A percentile compares a stretch with the other conserved stretches of the same genome.
These are phyloP conservation scores for Acanthacorydalis orientalis DNA, from an alignment of 2,888 invertebrate species.

Conservation along the genomic window DNA sequence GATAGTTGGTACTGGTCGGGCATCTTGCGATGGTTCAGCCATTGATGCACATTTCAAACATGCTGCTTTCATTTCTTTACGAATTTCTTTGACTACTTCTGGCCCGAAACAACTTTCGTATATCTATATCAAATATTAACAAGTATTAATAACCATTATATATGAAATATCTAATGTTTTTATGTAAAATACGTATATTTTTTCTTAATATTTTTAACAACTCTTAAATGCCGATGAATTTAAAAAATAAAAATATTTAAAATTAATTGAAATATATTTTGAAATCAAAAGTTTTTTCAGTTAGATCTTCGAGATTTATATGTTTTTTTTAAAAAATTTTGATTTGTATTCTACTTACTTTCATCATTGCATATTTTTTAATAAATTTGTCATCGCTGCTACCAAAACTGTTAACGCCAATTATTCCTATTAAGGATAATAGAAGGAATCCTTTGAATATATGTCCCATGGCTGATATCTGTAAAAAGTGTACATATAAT, in stretches of 20 bases:
- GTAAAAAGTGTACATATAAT: too few species aligned
- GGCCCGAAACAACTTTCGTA: conserved; percentile 55
- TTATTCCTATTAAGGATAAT: background rate
- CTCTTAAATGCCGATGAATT: too few species aligned
- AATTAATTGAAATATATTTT: too few species aligned
- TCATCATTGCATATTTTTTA: conserved; percentile 57
- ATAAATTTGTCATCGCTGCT: conserved; percentile 48
- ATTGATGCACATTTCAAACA: conserved; percentile 43
- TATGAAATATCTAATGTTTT: too few species aligned
- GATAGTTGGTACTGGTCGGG: background rate
- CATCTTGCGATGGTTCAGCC: conserved; percentile 22
- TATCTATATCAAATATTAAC: conserved; percentile 29
- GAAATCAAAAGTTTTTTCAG: too few species aligned
- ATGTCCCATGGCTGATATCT: too few species aligned
- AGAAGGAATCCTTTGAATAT: too few species aligned
- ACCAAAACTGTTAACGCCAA: conserved; percentile 27
- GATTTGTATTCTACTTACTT: conserved; percentile 27
- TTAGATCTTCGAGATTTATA: too few species aligned
- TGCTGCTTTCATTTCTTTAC: conserved; percentile 48
- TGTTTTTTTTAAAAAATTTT: too few species aligned
- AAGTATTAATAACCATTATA: background rate
- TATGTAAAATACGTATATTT: too few species aligned
- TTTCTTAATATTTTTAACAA: too few species aligned
- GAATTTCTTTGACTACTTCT: conserved; percentile 47
- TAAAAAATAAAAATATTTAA: too few species aligned